Conservation (phyloP, 2,888 invertebrate species). For the Pachycephus smyrnensis region DNA sequence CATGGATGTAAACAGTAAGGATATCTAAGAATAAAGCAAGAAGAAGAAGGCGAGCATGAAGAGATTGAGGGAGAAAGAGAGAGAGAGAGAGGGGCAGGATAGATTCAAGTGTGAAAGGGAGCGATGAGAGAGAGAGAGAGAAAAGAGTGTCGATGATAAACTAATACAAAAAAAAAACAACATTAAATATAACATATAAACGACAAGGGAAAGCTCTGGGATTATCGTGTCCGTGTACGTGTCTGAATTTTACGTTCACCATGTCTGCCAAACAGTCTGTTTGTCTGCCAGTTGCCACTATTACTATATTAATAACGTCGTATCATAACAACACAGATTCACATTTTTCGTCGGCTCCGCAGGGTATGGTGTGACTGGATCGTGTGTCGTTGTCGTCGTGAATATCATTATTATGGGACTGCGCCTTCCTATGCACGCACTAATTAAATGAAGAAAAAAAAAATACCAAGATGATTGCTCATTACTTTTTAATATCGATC, state of each 20-base stretch:
- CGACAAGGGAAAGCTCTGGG: conserved; percentile 38
- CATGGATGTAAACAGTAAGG: conserved; percentile 45
- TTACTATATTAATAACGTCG: conserved; percentile 37
- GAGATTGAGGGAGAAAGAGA: not conserved
- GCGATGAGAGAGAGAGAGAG: conserved; percentile 21
- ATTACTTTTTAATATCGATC: conserved; percentile 54
- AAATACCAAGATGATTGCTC: conserved; percentile 45
- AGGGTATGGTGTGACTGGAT: conserved; percentile 49
- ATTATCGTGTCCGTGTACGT: conserved; percentile 44
- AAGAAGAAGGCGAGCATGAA: conserved; percentile 26
- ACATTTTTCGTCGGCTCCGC: conserved; percentile 46
- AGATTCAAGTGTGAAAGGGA: conserved; percentile 14
- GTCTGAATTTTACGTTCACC: conserved; percentile 27
- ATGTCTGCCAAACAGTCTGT: conserved; percentile 63
- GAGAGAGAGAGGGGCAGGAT: conserved; percentile 16
- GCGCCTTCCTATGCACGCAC: conserved; percentile 51
- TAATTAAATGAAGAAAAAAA: conserved; percentile 26
- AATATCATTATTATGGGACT: conserved; percentile 33
- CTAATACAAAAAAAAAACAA: not conserved
- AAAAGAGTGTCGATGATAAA: conserved; percentile 14
- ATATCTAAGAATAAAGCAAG: conserved; percentile 29
- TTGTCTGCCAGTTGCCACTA: conserved; percentile 61
- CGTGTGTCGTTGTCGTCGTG: conserved; percentile 33
- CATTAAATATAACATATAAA: not conserved
- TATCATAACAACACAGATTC: conserved; percentile 38